Conservation (phyloP, 2,113 vertebrate species). For the Miniopterus natalensis region DNA sequence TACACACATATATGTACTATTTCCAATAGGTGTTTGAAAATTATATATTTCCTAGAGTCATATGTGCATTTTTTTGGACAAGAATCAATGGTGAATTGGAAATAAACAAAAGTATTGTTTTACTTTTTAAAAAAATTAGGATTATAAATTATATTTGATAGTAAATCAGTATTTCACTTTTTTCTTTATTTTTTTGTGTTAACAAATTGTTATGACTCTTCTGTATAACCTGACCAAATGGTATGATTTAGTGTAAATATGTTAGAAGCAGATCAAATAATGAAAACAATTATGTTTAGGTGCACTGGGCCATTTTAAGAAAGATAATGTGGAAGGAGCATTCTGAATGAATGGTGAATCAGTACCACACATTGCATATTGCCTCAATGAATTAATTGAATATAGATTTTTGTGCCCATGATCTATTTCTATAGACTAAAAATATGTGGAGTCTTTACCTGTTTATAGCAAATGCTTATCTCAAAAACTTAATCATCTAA, state of each 20-base stretch:
- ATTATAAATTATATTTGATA: background rate
- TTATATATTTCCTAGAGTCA: background rate
- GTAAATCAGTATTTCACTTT: background rate
- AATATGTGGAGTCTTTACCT: background rate
- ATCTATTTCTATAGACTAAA: constrained; percentile 14
- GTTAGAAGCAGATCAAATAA: background rate
- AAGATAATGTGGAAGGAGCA: background rate
- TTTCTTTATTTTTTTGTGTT: background rate
- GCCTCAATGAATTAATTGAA: constrained; percentile 39
- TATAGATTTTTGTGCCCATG: background rate
- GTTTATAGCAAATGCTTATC: constrained; percentile 37
- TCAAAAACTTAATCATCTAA: constrained; percentile 50
- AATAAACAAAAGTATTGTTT: background rate
- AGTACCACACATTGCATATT: background rate
- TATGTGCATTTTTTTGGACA: background rate
- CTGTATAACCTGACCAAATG: background rate
- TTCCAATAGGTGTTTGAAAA: background rate
- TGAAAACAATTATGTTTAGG: background rate
- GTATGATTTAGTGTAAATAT: background rate
- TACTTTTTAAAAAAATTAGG: background rate
- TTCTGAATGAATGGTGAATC: constrained; percentile 33
- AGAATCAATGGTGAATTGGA: background rate
- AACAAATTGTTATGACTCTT: background rate
- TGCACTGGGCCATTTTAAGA: constrained; percentile 23
- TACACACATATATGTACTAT: background rate